Evolutionary conservation across 1,140 invertebrate species (phyloP), one percentile per base, ranked within the genome.

Genomic region (Cataglyphis hispanica): DNA sequence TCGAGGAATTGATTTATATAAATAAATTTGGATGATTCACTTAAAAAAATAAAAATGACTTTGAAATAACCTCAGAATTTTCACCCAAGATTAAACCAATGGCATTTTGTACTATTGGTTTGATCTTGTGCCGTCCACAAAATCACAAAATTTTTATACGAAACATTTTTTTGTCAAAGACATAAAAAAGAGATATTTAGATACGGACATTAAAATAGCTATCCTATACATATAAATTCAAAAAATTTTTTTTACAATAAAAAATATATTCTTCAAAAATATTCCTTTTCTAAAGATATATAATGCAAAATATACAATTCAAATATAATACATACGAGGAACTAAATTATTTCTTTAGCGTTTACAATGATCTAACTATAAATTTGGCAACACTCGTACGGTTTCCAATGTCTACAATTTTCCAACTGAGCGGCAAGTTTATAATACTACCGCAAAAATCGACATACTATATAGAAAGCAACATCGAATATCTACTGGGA

Each of bases 401-500:
- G 4, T 80, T 2, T 56, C 34, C 60, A 63, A 63, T 58, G n/a
- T 58, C 60, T 77, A 63, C 19, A 3, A 2, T 31, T 11, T 16
- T 77, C 25, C 50, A 81, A 43, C 34, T 60, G 58, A 56, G 19
- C 40, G 13, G 13, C 22, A 72, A 60, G 74, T 83, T 46, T 83
- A 27, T 80, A 16, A 22, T 10, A 80, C 16, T 60, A 43, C 16
- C 40, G 53, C 25, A 27, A 27, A 81, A 81, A 72, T 81, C 16
- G 25, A 60, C 34, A 37, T 83, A 46, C 22, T 27, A 83, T 72
- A 22, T 83, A 67, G 25, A 50, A 81, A 83, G 67, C 78, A 61
- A 74, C 86, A 90, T 56, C 61, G 58, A 84, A 43, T 74, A 81
- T 83, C 77, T 72, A 83, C 43, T 77, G 27, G 75, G 56, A 50